A percentile compares a stretch with the other conserved stretches of the same genome.
These are phyloP conservation scores for Microctenopoma stevenorrisi DNA, from an alignment of 2,797 vertebrate genomes.

Conservation along the genomic window DNA sequence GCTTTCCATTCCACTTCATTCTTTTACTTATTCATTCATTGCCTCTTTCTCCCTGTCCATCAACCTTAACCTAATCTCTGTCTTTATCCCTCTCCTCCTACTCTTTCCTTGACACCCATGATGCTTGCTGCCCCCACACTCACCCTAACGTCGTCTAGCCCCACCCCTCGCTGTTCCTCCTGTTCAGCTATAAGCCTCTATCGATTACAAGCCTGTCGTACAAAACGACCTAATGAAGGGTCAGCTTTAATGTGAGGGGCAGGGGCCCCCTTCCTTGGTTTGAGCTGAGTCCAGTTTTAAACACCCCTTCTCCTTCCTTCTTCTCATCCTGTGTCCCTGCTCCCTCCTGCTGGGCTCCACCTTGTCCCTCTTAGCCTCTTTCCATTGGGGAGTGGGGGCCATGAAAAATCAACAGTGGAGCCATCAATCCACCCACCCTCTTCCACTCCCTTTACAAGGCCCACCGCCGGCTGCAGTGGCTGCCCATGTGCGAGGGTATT, in stretches of 20 bases:
- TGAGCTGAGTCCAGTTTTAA: conserved; percentile 78
- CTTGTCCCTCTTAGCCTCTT: conserved; percentile 86
- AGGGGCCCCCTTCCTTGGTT: conserved; percentile 83
- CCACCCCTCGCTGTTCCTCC: conserved; percentile 55
- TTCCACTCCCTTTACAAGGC: conserved; percentile 66
- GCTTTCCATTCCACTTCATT: conserved; percentile 68
- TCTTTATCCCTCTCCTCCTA: conserved; percentile 69
- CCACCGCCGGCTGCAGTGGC: conserved; percentile 75
- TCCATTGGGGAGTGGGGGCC: conserved; percentile 81
- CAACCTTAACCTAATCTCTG: conserved; percentile 78
- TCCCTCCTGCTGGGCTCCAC: conserved; percentile 85
- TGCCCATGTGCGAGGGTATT: conserved; percentile 92
- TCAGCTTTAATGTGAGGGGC: conserved; percentile 92
- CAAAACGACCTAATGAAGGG: conserved; percentile 92
- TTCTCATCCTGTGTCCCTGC: conserved; percentile 74
- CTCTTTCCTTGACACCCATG: conserved; percentile 67
- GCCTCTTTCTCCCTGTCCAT: conserved; percentile 78
- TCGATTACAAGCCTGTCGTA: conserved; percentile 90
- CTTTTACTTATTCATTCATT: conserved; percentile 78
- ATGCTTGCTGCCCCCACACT: conserved; percentile 61
- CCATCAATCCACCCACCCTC: conserved; percentile 55
- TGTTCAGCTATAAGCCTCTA: conserved; percentile 84
- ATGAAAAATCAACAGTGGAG: conserved; percentile 90
- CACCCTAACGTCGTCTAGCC: conserved; percentile 44
- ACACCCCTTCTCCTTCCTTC: conserved; percentile 65